A percentile compares a stretch with the other conserved stretches of the same genome.
Evolutionary conservation across 2,888 invertebrate species (phyloP).

Genomic region (Acrobasis consociella): DNA sequence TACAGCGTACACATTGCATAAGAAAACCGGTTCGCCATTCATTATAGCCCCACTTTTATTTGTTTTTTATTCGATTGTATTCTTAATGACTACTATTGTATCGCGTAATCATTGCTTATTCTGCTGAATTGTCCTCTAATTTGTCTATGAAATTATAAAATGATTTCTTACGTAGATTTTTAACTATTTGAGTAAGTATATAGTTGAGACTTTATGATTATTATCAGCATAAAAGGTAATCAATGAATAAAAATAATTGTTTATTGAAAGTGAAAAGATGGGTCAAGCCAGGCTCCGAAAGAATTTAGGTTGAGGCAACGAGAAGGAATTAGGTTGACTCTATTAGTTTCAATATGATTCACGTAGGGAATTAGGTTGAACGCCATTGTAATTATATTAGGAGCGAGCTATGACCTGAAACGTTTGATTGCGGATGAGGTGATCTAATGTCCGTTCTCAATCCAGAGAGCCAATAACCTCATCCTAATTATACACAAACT

Average conservation of each 20-base stretch:
- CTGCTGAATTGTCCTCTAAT: not conserved
- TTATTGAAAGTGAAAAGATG: too few species aligned
- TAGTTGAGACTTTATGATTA: too few species aligned
- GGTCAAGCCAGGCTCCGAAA: not conserved
- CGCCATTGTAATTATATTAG: slow-evolving; percentile 1
- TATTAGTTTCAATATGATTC: slow-evolving; percentile 13
- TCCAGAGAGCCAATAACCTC: slow-evolving; percentile 14
- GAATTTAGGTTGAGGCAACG: not conserved
- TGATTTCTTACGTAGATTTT: too few species aligned
- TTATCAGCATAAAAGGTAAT: too few species aligned
- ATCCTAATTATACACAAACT: slow-evolving; percentile 16
- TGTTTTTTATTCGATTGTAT: slow-evolving; percentile 23
- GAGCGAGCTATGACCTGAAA: slow-evolving; percentile 18
- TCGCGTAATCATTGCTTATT: not conserved
- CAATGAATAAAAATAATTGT: too few species aligned
- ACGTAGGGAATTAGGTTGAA: slow-evolving; percentile 1
- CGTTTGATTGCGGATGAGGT: slow-evolving; percentile 7
- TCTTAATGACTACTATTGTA: slow-evolving; percentile 10
- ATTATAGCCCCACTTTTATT: slow-evolving; percentile 34
- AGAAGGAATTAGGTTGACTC: too few species aligned
- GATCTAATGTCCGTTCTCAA: slow-evolving; percentile 9
- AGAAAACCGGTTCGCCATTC: slow-evolving; percentile 42
- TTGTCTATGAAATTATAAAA: too few species aligned
- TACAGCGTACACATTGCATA: slow-evolving; percentile 39
- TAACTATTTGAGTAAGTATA: too few species aligned